Percentiles rank a stretch among this genome's conserved stretches.
phyloP scores from a whole-genome alignment of 2,113 vertebrate species.

The Prolemur simus region DNA sequence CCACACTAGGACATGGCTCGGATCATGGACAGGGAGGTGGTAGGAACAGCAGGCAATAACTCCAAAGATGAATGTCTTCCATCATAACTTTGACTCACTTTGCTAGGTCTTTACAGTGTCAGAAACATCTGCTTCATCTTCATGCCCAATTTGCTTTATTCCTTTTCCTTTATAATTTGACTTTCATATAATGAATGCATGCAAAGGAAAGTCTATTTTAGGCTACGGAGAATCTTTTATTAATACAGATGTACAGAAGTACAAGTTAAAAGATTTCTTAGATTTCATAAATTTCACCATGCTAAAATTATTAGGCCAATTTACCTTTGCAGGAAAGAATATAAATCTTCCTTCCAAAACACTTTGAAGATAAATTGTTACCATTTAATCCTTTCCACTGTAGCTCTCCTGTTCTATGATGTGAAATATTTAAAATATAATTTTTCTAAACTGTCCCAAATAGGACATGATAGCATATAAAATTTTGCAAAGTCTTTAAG shows the following conservation, averaged over 20 bases:
- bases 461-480: background rate
- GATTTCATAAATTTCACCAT: constrained; percentile 63
- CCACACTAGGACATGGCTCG: accelerated
- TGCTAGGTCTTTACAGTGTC: background rate
- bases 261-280: constrained; percentile 52
- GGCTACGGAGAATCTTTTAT: background rate
- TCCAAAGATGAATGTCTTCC: background rate
- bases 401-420: background rate
- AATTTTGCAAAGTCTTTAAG: background rate
- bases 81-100: background rate
- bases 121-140: constrained; percentile 24
- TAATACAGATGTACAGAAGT: constrained; percentile 44
- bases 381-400: constrained; percentile 36
- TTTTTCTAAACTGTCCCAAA: background rate
- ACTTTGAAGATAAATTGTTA: constrained; percentile 38
- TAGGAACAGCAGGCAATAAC: background rate
- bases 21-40: accelerated
- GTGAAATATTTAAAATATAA: constrained; percentile 30
- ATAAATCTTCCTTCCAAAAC: constrained; percentile 49
- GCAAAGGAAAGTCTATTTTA: background rate
- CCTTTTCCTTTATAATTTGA: constrained; percentile 28
- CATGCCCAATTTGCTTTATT: constrained; percentile 21
- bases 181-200: constrained; percentile 42
- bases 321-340: constrained; percentile 19
- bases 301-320: constrained; percentile 60